Base-by-base conservation (phyloP, 2,888 invertebrate species). In the Amphimallon solstitiale region DNA sequence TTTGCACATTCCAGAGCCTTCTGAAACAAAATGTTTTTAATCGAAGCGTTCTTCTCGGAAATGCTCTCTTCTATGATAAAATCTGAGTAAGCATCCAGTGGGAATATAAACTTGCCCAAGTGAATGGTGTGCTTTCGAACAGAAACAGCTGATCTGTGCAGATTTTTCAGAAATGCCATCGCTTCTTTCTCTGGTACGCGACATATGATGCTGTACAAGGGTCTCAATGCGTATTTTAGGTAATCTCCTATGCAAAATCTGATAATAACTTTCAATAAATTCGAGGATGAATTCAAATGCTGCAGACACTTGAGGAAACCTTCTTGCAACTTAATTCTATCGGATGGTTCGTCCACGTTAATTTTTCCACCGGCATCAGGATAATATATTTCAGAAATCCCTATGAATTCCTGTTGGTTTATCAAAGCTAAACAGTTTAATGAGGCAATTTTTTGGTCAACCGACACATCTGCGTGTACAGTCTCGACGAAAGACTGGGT, bases 161-260 rank as follows among this genome's bases (percentile, higher is more conserved):
- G 14, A 23, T 48, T 17, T 17, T 9, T 37, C 19, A 61, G 5
- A 14, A 61, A 61, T 14, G 35, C 5, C 12, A 10, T 15, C 1
- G 38, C 48, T 6, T 29, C 9, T 14, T 23, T 49, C 10, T 61
- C 37, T 7, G 61, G 61, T 10, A 23, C 1, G 2, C 23, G 14
- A 12, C 10, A 34, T 10, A 17, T 17, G 17, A 48, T 37, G 14
- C 38, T 46, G n/a, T 61, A 61, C 14, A 61, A 10, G 1, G 48
- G 35, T 6, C n/a, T 17, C 15, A 61, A 14, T 9, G 48, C 48
- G 7, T 49, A 61, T 37, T 61, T 61, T 37, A 61, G 34, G 15
- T 61, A 61, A 37, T 61, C 61, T 2, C 61, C 61, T 34, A 48
- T 61, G 34, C 61, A 61, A 49, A 49, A 61, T 15, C 37, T 61